Percentiles rank a stretch among this genome's conserved stretches.
Evolutionary conservation across 2,888 invertebrate genomes (phyloP).

Genomic region (Tinea trinotella): DNA sequence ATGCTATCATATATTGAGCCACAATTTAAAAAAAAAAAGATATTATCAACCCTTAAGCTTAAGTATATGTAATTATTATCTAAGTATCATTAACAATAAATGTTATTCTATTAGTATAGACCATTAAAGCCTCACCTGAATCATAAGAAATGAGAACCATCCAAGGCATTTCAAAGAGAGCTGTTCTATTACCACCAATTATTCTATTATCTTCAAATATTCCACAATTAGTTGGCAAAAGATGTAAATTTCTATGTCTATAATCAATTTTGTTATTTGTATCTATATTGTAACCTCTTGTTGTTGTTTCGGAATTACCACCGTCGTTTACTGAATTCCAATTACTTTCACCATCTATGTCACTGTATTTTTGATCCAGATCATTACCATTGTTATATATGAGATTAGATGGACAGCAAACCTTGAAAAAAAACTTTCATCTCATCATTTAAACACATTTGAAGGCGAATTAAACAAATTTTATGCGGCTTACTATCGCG

Average conservation of each 20-base stretch:
- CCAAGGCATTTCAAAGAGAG: conserved; percentile 80
- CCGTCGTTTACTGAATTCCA: not conserved
- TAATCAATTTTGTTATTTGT: conserved; percentile 21
- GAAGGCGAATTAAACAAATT: too few relatives aligned
- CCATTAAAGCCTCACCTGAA: conserved; percentile 41
- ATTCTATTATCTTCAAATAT: conserved; percentile 67
- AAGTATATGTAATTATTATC: too few relatives aligned
- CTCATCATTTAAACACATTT: too few relatives aligned
- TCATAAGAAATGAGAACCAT: conserved; percentile 80
- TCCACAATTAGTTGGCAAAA: conserved; percentile 69
- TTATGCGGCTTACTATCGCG: too few relatives aligned
- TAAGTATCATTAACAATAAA: too few relatives aligned
- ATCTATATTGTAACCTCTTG: not conserved
- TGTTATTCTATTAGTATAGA: too few relatives aligned
- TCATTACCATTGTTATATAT: not conserved
- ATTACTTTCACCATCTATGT: not conserved
- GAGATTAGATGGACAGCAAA: not conserved
- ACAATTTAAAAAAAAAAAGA: too few relatives aligned
- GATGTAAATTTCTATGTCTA: conserved; percentile 36
- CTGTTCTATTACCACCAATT: conserved; percentile 73
- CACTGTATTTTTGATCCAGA: not conserved
- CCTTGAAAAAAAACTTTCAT: not conserved
- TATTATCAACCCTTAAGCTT: too few relatives aligned
- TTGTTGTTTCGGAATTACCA: not conserved
- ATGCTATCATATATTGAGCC: too few relatives aligned